Percentiles rank a stretch among this genome's conserved stretches.
These are phyloP conservation scores for Anoplopoma fimbria DNA, from an alignment of 2,113 vertebrate genomes.

Conservation along the genomic window DNA sequence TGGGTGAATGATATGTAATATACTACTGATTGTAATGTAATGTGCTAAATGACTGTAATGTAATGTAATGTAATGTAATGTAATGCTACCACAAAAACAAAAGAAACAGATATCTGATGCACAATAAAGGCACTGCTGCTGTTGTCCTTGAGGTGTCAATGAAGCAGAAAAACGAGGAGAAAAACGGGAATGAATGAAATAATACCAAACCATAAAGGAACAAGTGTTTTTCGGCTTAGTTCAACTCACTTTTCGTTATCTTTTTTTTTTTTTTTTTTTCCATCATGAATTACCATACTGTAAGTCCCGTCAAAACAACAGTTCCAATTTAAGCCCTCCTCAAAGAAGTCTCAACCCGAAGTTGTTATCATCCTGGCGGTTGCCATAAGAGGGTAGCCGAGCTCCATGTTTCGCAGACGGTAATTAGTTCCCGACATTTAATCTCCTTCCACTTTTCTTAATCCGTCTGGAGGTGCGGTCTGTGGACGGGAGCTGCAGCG, in stretches of 20 bases:
- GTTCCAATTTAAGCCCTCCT: neutral
- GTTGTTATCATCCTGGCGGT: conserved; percentile 60
- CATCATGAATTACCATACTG: too few species aligned
- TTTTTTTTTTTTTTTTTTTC: too few species aligned
- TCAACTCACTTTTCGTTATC: neutral
- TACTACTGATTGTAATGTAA: too few species aligned
- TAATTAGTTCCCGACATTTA: conserved; percentile 47
- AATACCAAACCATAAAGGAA: neutral
- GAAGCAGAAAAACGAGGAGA: too few species aligned
- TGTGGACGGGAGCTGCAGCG: neutral
- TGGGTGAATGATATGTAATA: too few species aligned
- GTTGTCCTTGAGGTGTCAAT: too few species aligned
- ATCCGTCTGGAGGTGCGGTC: conserved; percentile 18
- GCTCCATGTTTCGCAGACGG: conserved; percentile 56
- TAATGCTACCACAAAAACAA: neutral
- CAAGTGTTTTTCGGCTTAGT: neutral
- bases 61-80: too few species aligned
- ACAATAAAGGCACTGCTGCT: neutral
- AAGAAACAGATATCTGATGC: neutral
- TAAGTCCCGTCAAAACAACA: neutral
- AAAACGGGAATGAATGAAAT: neutral
- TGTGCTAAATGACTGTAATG: too few species aligned
- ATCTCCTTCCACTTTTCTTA: conserved; percentile 15
- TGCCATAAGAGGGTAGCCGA: conserved; percentile 79
- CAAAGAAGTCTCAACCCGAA: neutral